Percentiles rank a stretch among this genome's conserved stretches.
Evolutionary conservation across 2,113 vertebrate species (phyloP).

Genomic region (Siniperca chuatsi): DNA sequence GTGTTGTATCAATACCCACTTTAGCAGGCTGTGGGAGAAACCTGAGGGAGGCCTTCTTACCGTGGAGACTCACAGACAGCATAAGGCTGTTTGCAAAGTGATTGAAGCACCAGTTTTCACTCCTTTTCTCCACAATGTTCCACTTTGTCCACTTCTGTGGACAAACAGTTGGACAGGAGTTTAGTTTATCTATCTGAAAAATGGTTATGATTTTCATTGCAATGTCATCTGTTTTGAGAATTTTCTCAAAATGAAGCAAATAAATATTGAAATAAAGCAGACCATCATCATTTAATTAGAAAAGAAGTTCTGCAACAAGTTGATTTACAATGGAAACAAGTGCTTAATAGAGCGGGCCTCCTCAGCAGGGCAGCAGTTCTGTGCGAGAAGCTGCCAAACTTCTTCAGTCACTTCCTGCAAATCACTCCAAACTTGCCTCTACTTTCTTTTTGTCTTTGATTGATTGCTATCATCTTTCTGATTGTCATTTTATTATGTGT

Average conservation of each 20-base stretch:
- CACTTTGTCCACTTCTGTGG: too few relatives aligned
- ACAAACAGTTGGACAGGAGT: background rate
- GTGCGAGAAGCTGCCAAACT: background rate
- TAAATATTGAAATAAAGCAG: background rate
- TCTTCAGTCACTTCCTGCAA: background rate
- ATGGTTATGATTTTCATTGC: background rate
- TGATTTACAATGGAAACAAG: constrained; percentile 6
- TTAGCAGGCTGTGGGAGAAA: constrained; percentile 33
- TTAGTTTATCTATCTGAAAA: background rate
- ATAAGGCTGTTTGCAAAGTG: constrained; percentile 25
- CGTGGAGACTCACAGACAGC: constrained; percentile 31
- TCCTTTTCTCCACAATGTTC: constrained; percentile 26
- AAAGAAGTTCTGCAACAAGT: background rate
- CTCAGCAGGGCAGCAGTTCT: background rate
- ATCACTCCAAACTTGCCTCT: constrained; percentile 7
- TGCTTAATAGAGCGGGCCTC: background rate
- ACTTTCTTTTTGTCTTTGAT: constrained; percentile 33
- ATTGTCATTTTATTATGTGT: constrained; percentile 45
- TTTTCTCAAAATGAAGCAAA: background rate
- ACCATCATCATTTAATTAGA: background rate
- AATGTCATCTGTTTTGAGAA: background rate
- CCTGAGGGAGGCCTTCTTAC: constrained; percentile 40
- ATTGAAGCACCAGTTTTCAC: constrained; percentile 26
- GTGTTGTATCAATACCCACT: constrained; percentile 37
- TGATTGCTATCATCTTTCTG: constrained; percentile 44